These are phyloP conservation scores for Allygus modestus DNA, from an alignment of 2,888 invertebrate species.

Conservation along the genomic window DNA sequence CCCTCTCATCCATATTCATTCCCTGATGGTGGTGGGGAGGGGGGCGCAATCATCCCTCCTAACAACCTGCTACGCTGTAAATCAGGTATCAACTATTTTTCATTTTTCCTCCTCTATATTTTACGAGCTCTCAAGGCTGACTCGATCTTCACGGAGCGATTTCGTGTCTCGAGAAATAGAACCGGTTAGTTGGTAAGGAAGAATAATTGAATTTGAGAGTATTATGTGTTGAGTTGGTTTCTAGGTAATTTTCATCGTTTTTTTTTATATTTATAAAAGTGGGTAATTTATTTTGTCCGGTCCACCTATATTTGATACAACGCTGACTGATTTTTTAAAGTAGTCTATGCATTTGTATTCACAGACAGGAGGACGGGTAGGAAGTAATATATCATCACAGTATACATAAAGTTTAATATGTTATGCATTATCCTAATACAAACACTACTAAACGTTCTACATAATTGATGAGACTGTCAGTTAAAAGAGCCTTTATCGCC, in stretches of 20 bases:
- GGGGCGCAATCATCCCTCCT: not conserved
- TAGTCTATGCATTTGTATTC: too few relatives aligned
- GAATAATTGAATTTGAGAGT: not conserved
- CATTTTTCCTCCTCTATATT: slow-evolving; percentile 18
- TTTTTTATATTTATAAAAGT: too few relatives aligned
- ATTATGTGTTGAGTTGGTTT: not conserved
- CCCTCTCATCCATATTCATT: slow-evolving; percentile 13
- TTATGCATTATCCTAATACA: too few relatives aligned
- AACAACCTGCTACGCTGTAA: slow-evolving; percentile 10
- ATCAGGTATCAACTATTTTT: slow-evolving; percentile 8
- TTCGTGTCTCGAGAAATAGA: slow-evolving; percentile 6
- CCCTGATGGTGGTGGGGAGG: not conserved
- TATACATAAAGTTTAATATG: too few relatives aligned
- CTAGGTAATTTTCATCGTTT: not conserved
- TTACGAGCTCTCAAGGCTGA: slow-evolving; percentile 20
- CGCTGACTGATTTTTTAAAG: too few relatives aligned
- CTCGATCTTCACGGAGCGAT: not conserved
- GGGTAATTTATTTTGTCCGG: too few relatives aligned
- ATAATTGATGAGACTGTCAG: too few relatives aligned
- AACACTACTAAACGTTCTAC: too few relatives aligned
- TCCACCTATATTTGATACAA: too few relatives aligned
- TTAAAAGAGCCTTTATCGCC: too few relatives aligned
- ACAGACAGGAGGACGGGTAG: too few relatives aligned
- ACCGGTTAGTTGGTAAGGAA: not conserved
- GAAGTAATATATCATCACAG: too few relatives aligned